Conservation (phyloP, 1,140 invertebrate species). For the Micrasema minimum region DNA sequence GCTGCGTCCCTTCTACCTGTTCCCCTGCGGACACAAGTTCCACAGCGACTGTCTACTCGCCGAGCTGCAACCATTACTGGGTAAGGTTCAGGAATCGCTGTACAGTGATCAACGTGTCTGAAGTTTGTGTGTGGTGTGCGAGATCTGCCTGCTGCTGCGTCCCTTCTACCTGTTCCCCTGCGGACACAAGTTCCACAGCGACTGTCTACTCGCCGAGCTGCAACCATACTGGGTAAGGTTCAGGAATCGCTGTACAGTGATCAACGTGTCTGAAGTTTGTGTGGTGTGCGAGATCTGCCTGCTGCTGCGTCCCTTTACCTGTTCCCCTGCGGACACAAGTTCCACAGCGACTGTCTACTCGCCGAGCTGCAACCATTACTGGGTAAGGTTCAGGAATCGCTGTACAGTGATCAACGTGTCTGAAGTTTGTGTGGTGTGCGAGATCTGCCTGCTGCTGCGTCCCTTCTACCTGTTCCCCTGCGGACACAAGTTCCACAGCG, state of each 20-base stretch:
- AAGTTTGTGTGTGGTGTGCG: slow-evolving; percentile 88
- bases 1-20: slow-evolving; percentile 90
- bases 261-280: slow-evolving; percentile 83
- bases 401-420: slow-evolving; percentile 78
- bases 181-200: slow-evolving; percentile 92
- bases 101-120: slow-evolving; percentile 78
- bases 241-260: slow-evolving; percentile 80
- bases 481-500: slow-evolving; percentile 92
- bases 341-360: slow-evolving; percentile 94
- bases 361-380: slow-evolving; percentile 81
- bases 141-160: slow-evolving; percentile 78
- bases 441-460: slow-evolving; percentile 80
- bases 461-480: slow-evolving; percentile 97
- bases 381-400: slow-evolving; percentile 59
- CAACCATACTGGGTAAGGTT: slow-evolving; percentile 79
- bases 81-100: slow-evolving; percentile 83
- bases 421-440: slow-evolving; percentile 87
- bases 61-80: slow-evolving; percentile 79
- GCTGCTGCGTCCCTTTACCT: slow-evolving; percentile 89
- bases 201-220: slow-evolving; percentile 89
- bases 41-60: slow-evolving; percentile 92
- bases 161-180: slow-evolving; percentile 98
- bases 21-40: slow-evolving; percentile 94
- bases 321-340: slow-evolving; percentile 95
- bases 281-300: slow-evolving; percentile 83